Percentiles rank a stretch among this genome's conserved stretches.
Conservation (phyloP, 2,888 invertebrate genomes). For the Exephanes ischioxanthus region DNA sequence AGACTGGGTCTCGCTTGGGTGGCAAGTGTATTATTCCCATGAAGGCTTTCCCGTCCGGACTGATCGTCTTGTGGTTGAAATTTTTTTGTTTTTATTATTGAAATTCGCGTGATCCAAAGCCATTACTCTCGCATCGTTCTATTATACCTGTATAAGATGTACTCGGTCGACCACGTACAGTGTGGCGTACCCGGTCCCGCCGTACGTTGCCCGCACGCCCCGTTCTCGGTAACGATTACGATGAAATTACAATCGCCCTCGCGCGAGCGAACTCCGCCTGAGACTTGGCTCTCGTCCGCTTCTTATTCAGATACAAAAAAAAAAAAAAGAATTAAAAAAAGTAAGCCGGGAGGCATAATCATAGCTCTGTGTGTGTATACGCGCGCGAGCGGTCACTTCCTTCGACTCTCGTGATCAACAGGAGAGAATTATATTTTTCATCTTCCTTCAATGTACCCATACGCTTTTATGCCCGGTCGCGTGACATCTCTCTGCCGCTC, state of each 20-base stretch:
- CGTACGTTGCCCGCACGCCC: slow-evolving; percentile 49
- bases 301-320: slow-evolving; percentile 22
- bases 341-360: slow-evolving; percentile 47
- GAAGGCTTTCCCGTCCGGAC: neutral
- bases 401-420: slow-evolving; percentile 43
- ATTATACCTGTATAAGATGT: slow-evolving; percentile 49
- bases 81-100: neutral
- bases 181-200: slow-evolving; percentile 40
- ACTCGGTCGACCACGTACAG: slow-evolving; percentile 17
- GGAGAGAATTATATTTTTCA: slow-evolving; percentile 37
- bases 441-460: slow-evolving; percentile 6
- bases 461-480: slow-evolving; percentile 13
- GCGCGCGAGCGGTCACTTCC: slow-evolving; percentile 57
- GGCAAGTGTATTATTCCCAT: neutral
- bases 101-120: slow-evolving; percentile 55
- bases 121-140: slow-evolving; percentile 58
- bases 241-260: slow-evolving; percentile 64
- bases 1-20: neutral
- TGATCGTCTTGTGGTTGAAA: neutral
- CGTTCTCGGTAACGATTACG: slow-evolving; percentile 66
- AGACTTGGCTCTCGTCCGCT: slow-evolving; percentile 20
- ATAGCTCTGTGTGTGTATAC: slow-evolving; percentile 62
- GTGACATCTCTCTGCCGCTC: slow-evolving; percentile 39
- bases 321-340: neutral
- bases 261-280: slow-evolving; percentile 37